Evolutionary conservation across 1,140 invertebrate genomes (phyloP), one percentile per base, ranked within the genome.

Genomic region (Lethrus apterus): DNA sequence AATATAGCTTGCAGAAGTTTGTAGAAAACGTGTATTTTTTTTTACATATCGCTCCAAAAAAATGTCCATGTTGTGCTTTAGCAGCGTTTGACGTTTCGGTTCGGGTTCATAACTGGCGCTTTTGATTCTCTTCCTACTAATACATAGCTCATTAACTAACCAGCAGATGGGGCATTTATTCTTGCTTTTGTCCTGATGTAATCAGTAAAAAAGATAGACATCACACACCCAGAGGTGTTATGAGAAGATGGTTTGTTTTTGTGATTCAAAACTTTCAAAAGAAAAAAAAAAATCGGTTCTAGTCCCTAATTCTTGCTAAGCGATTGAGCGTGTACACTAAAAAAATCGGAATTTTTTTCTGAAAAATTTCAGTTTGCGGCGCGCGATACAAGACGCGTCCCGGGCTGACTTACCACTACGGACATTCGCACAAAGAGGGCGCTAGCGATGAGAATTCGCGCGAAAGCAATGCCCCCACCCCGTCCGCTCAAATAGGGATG

Each of bases 351-450:
- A 11, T 40, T 45, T 2, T 58, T 47, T 50, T 58, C 59, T 54
- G 46, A 52, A 54, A 59, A 62, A 58, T 78, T 79, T 70, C 79
- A 93, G 89, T 91, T 67, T 98, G 93, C 79, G 87, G 90, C 66
- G 91, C 90, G 63, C 84, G 92, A 62, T 98, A 97, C 83, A 97
- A 98, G 77, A 96, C 92, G 40, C 80, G 93, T 56, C 91, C 93
- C 51, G 94, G 94, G 57, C 78, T 98, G 60, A 91, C 89, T 57
- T 97, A 97, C 77, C 94, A 98, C 79, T 93, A 92, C 76, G 84
- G 86, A 67, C 93, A 96, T 77, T 91, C 90, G 61, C 93, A 95
- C 76, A 84, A 89, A 74, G 85, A 84, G 64, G 69, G 72, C 62
- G 71, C 65, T 54, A 64, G 60, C 48, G 63, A 67, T 53, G 62